These are phyloP conservation scores for Speoplatyrhinus poulsoni DNA, from an alignment of 2,113 vertebrate genomes.

Conservation along the genomic window DNA sequence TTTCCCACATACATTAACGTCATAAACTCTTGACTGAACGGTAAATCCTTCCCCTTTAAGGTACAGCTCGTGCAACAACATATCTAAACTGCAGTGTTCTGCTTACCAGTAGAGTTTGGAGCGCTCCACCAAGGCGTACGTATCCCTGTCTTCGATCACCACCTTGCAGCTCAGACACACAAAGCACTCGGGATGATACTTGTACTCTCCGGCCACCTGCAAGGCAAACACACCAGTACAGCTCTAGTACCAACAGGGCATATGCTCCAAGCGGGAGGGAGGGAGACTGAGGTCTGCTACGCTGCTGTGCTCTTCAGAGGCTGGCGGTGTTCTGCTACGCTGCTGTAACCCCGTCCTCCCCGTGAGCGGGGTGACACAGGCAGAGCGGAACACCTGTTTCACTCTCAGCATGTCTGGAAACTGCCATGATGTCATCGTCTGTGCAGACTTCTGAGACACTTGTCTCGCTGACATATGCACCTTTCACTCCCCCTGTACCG, in stretches of 20 bases:
- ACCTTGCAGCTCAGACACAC: conserved; percentile 93
- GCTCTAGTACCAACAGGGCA: not conserved
- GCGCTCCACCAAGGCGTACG: conserved; percentile 91
- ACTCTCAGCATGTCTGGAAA: conserved; percentile 67
- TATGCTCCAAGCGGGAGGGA: not conserved
- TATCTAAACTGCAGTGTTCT: not conserved
- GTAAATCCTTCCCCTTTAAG: too few relatives aligned
- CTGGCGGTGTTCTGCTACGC: not conserved
- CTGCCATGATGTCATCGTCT: conserved; percentile 64
- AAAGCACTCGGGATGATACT: conserved; percentile 97
- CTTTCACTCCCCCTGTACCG: conserved; percentile 12
- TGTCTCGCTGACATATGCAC: conserved; percentile 8
- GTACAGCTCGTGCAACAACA: too few relatives aligned
- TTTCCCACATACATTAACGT: too few relatives aligned
- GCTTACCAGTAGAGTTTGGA: conserved; percentile 92
- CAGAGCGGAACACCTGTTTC: conserved; percentile 65
- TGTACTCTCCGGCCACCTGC: conserved; percentile 95
- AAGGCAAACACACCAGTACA: conserved; percentile 35
- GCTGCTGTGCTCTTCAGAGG: conserved; percentile 1
- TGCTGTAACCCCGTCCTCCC: conserved; percentile 13
- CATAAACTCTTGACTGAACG: too few relatives aligned
- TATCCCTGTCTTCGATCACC: conserved; percentile 92
- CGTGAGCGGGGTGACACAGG: conserved; percentile 27
- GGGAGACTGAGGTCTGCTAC: not conserved
- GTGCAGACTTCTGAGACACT: conserved; percentile 29